These are phyloP conservation scores for Oryzias woworae DNA, from an alignment of 2,113 vertebrate species.

Conservation along the genomic window DNA sequence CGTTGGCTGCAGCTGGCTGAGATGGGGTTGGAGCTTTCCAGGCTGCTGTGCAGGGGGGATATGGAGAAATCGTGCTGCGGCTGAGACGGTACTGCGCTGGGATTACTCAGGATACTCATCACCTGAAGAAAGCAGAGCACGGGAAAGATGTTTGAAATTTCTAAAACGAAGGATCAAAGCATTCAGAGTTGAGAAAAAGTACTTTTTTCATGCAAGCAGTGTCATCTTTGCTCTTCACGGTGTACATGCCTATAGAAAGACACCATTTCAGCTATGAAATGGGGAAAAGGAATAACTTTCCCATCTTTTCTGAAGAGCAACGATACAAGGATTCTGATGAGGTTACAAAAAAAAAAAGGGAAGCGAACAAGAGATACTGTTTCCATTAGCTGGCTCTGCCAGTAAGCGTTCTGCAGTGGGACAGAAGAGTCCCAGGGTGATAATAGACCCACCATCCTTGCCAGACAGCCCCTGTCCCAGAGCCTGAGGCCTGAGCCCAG, in stretches of 20 bases:
- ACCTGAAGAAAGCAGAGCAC: slow-evolving; percentile 77
- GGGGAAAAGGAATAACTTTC: slow-evolving; percentile 50
- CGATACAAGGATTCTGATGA: slow-evolving; percentile 51
- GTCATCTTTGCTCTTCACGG: slow-evolving; percentile 58
- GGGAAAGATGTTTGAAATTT: slow-evolving; percentile 57
- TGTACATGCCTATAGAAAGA: slow-evolving; percentile 56
- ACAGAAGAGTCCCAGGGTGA: slow-evolving; percentile 73
- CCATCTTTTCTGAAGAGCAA: slow-evolving; percentile 30
- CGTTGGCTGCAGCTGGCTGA: slow-evolving; percentile 98
- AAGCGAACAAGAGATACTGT: slow-evolving; percentile 69
- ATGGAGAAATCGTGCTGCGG: slow-evolving; percentile 98
- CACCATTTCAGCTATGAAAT: slow-evolving; percentile 61
- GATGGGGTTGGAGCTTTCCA: slow-evolving; percentile 92
- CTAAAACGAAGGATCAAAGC: slow-evolving; percentile 63
- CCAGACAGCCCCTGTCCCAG: slow-evolving; percentile 70
- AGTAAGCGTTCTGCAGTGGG: slow-evolving; percentile 69
- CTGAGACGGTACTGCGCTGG: slow-evolving; percentile 88
- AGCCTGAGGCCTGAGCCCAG: slow-evolving; percentile 67
- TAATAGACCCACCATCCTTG: slow-evolving; percentile 71
- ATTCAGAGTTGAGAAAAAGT: slow-evolving; percentile 54
- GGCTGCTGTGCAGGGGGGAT: slow-evolving; percentile 92
- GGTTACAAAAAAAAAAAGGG: slow-evolving; percentile 51
- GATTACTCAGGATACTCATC: slow-evolving; percentile 98
- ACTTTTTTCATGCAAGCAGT: slow-evolving; percentile 56
- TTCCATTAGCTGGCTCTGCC: slow-evolving; percentile 69